Evolutionary conservation across 2,888 invertebrate species (phyloP).

Genomic region (Cerastis rubricosa): DNA sequence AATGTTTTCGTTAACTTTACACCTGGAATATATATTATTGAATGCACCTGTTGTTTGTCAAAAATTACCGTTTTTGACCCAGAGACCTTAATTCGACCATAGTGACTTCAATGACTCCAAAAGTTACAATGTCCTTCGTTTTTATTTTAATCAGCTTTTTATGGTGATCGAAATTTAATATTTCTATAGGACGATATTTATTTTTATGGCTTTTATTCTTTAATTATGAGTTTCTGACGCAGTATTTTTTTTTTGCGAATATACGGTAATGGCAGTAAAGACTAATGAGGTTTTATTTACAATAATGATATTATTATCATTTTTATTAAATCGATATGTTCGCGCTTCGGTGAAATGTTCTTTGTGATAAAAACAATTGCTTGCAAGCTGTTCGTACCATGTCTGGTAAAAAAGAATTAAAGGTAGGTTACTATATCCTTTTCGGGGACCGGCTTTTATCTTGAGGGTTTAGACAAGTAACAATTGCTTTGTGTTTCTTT

Average conservation of each 20-base stretch:
- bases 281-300: constrained; percentile 25
- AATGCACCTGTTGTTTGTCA: constrained; percentile 65
- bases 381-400: neutral
- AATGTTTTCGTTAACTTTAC: constrained; percentile 39
- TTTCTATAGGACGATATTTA: constrained; percentile 16
- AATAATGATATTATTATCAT: constrained; percentile 21
- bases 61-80: constrained; percentile 62
- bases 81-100: constrained; percentile 60
- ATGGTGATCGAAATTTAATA: constrained; percentile 28
- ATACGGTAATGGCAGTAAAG: constrained; percentile 12
- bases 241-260: constrained; percentile 5
- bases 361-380: constrained; percentile 35
- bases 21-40: constrained; percentile 49
- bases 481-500: neutral
- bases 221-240: constrained; percentile 16
- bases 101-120: constrained; percentile 31
- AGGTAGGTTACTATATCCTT: neutral
- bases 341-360: constrained; percentile 32
- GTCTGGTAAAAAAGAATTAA: constrained; percentile 25
- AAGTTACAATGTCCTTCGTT: constrained; percentile 37
- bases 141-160: constrained; percentile 30
- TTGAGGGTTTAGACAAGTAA: neutral
- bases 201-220: constrained; percentile 5
- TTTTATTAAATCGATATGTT: constrained; percentile 25
- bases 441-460: neutral